Percentiles rank a stretch among this genome's conserved stretches.
Evolutionary conservation across 2,113 vertebrate genomes (phyloP).

Genomic region (Petrocephalus zakoni): DNA sequence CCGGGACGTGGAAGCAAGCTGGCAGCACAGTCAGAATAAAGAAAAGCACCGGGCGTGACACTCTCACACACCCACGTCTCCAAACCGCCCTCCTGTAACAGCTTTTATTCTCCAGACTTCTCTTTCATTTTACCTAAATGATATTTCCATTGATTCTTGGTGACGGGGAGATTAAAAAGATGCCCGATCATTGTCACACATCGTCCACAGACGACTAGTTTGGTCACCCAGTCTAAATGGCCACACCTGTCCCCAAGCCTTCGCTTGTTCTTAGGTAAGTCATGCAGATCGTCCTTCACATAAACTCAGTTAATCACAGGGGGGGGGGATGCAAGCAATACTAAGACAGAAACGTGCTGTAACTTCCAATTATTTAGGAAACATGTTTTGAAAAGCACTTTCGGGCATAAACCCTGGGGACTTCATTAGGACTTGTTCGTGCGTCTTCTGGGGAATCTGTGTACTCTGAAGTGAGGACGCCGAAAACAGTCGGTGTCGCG

Average conservation of each 20-base stretch:
- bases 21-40: neutral
- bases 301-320: neutral
- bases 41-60: neutral
- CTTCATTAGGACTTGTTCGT: rapidly evolving
- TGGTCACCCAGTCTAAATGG: neutral
- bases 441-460: neutral
- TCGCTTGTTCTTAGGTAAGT: neutral
- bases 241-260: neutral
- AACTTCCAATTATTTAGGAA: neutral
- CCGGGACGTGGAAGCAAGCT: neutral
- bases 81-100: neutral
- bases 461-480: conserved; percentile 21
- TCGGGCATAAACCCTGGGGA: neutral
- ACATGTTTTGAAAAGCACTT: neutral
- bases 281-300: neutral
- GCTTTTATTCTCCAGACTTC: neutral
- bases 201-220: neutral
- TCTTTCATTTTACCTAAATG: neutral
- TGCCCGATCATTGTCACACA: neutral
- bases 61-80: neutral
- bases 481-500: neutral
- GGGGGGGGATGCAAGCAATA: neutral
- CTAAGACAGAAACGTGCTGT: neutral
- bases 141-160: neutral
- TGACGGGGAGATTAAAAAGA: neutral